Conservation (phyloP, 2,888 invertebrate genomes). For the Tromatobia lineatoria region DNA sequence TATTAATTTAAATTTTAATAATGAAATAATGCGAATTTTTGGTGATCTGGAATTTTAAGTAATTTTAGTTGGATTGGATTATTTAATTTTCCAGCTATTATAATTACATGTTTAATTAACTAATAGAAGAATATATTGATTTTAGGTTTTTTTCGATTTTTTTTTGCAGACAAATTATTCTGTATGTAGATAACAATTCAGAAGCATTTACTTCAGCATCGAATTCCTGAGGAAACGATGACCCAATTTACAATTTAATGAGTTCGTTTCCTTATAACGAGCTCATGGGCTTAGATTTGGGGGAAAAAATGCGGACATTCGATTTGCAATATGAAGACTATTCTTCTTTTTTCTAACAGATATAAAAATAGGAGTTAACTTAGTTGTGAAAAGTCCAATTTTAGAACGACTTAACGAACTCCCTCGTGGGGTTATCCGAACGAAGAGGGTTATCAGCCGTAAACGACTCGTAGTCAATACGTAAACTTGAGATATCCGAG, state of each 20-base stretch:
- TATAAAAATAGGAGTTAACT: constrained; percentile 22
- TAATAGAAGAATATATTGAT: too few relatives aligned
- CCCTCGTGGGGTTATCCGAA: constrained; percentile 54
- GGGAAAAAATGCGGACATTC: not conserved
- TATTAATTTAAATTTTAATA: too few relatives aligned
- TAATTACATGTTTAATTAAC: too few relatives aligned
- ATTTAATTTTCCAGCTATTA: too few relatives aligned
- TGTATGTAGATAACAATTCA: too few relatives aligned
- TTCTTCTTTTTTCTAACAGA: not conserved
- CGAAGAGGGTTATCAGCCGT: constrained; percentile 54
- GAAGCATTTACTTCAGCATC: not conserved
- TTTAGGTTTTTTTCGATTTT: too few relatives aligned
- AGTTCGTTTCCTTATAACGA: not conserved
- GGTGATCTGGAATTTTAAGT: too few relatives aligned
- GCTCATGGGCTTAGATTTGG: not conserved
- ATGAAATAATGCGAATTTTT: too few relatives aligned
- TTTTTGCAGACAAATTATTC: too few relatives aligned
- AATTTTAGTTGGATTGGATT: too few relatives aligned
- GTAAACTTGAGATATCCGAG: constrained; percentile 31
- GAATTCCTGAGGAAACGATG: not conserved
- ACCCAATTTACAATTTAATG: not conserved
- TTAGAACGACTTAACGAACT: constrained; percentile 42
- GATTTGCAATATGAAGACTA: not conserved
- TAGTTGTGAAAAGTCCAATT: constrained; percentile 47
- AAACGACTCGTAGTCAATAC: constrained; percentile 9